phyloP scores from a whole-genome alignment of 2,888 invertebrate species.

The Apotomis betuletana region DNA sequence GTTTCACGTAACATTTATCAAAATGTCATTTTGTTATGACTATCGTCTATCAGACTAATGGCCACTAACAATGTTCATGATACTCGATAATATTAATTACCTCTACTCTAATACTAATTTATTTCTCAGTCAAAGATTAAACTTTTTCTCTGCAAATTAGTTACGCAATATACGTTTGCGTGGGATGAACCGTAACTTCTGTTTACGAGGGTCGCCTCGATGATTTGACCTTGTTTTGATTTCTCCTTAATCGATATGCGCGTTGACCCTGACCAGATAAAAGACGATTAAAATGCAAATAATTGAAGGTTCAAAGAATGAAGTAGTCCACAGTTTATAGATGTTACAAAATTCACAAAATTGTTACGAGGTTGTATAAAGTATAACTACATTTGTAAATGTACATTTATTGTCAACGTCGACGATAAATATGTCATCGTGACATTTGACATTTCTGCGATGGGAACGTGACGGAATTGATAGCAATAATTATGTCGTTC shows the following conservation, averaged over 20 bases:
- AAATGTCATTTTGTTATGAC: not conserved
- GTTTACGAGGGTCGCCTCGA: conserved; percentile 8
- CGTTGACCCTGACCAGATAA: conserved; percentile 14
- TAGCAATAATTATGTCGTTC: conserved; percentile 32
- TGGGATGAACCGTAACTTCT: conserved; percentile 21
- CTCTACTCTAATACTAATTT: not conserved
- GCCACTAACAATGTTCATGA: not conserved
- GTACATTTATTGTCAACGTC: conserved; percentile 15
- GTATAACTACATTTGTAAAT: conserved; percentile 10
- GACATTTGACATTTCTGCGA: conserved; percentile 25
- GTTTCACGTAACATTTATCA: conserved; percentile 17
- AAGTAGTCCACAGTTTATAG: not conserved
- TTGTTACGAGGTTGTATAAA: not conserved
- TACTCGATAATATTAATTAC: not conserved
- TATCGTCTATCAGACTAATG: not conserved
- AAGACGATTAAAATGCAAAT: not conserved
- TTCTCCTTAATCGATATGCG: conserved; percentile 18
- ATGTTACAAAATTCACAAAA: not conserved
- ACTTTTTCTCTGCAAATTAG: not conserved
- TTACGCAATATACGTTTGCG: conserved; percentile 22
- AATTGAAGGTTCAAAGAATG: not conserved
- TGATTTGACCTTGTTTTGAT: conserved; percentile 23
- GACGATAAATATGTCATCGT: not conserved
- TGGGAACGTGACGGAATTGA: conserved; percentile 37
- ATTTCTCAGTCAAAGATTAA: not conserved